These are phyloP conservation scores for Oceanodroma tethys DNA, from an alignment of 2,113 vertebrate genomes.

Conservation along the genomic window DNA sequence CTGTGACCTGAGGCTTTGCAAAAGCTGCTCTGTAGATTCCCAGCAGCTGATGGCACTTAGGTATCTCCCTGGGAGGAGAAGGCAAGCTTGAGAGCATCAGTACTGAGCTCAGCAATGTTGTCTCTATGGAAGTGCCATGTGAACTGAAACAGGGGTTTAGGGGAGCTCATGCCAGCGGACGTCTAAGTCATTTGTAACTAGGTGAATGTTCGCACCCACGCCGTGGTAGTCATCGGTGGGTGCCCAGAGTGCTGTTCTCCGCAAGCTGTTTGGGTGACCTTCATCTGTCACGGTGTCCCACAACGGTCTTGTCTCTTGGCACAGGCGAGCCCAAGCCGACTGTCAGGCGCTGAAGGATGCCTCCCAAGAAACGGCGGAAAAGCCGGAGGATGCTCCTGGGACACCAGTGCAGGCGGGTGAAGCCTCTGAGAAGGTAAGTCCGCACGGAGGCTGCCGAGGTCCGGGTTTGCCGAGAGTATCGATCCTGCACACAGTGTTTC, in stretches of 20 bases:
- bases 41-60: background rate
- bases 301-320: background rate
- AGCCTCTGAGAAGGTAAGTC: background rate
- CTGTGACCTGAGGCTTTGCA: background rate
- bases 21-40: background rate
- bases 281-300: rapidly evolving
- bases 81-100: background rate
- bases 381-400: background rate
- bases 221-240: rapidly evolving
- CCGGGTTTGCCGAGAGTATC: background rate
- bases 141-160: background rate
- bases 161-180: background rate
- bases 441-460: rapidly evolving
- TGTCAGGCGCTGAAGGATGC: background rate
- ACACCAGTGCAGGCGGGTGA: background rate
- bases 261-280: background rate
- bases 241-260: background rate
- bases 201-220: background rate
- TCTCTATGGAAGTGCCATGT: background rate
- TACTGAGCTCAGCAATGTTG: background rate
- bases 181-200: background rate
- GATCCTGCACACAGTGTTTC: rapidly evolving
- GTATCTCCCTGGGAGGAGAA: background rate
- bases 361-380: background rate
- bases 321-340: conserved; percentile 36